Conservation (phyloP, 2,797 vertebrate species). For the Pangasius sanitwongsei region DNA sequence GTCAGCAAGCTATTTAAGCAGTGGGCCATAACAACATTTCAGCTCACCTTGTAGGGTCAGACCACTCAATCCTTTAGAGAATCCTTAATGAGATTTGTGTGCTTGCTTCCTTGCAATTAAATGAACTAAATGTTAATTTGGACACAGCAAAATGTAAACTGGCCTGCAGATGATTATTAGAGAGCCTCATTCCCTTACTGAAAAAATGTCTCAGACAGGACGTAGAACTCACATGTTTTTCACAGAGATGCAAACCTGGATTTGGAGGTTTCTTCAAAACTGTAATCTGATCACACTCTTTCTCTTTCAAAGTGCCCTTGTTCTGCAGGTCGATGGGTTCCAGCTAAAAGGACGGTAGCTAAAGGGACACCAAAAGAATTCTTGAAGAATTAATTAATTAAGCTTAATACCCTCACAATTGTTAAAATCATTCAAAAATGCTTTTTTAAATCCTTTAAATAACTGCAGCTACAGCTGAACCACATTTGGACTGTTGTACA, state of each 20-base stretch:
- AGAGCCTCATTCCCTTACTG: not conserved
- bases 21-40: constrained; percentile 28
- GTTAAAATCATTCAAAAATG: not conserved
- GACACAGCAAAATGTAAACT: constrained; percentile 13
- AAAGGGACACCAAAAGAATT: not conserved
- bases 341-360: not conserved
- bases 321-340: not conserved
- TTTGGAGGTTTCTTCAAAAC: not conserved
- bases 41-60: constrained; percentile 36
- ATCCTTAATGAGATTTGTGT: constrained; percentile 31
- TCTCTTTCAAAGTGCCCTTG: not conserved
- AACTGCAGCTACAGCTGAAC: not conserved
- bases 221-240: not conserved
- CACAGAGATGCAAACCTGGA: not conserved
- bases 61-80: constrained; percentile 25
- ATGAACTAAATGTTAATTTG: constrained; percentile 17
- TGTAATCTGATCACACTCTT: not conserved
- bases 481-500: not conserved
- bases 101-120: constrained; percentile 13
- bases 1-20: constrained; percentile 30
- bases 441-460: not conserved
- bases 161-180: not conserved
- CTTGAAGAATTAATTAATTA: too few species aligned
- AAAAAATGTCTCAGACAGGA: not conserved
- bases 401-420: not conserved